Conservation (phyloP, 2,113 vertebrate genomes). For the Xiphorhynchus elegans region DNA sequence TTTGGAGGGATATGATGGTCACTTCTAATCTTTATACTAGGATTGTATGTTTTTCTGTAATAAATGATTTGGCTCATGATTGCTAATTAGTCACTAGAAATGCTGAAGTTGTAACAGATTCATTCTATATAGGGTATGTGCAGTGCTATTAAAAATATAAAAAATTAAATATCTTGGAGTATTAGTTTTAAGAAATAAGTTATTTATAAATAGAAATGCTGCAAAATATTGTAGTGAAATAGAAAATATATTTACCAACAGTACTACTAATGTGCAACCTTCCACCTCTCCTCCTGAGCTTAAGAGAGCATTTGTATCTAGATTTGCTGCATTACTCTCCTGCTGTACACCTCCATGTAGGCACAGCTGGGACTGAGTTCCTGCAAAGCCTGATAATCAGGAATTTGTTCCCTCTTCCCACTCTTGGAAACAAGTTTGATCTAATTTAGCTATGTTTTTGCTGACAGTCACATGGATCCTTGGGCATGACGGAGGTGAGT, state of each 20-base stretch:
- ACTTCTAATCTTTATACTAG: not conserved
- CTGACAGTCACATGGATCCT: not conserved
- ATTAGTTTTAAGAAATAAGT: not conserved
- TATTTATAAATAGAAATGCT: not conserved
- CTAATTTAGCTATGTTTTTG: not conserved
- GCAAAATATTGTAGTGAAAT: not conserved
- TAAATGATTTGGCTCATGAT: not conserved
- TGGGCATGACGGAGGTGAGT: not conserved
- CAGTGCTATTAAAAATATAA: not conserved
- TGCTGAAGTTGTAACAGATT: not conserved
- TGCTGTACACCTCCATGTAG: not conserved
- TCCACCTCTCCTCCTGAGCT: not conserved
- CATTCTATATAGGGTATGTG: not conserved
- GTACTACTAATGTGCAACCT: not conserved
- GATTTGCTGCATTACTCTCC: not conserved
- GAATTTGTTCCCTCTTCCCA: not conserved
- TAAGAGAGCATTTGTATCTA: not conserved
- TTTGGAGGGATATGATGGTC: not conserved
- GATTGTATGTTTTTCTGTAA: not conserved
- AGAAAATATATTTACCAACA: not conserved
- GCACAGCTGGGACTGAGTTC: not conserved
- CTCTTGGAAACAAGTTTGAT: not conserved
- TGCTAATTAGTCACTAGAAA: not conserved
- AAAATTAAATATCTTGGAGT: not conserved
- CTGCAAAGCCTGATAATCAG: not conserved